phyloP scores from a whole-genome alignment of 1,140 invertebrate genomes.

The Amyelois transitella region DNA sequence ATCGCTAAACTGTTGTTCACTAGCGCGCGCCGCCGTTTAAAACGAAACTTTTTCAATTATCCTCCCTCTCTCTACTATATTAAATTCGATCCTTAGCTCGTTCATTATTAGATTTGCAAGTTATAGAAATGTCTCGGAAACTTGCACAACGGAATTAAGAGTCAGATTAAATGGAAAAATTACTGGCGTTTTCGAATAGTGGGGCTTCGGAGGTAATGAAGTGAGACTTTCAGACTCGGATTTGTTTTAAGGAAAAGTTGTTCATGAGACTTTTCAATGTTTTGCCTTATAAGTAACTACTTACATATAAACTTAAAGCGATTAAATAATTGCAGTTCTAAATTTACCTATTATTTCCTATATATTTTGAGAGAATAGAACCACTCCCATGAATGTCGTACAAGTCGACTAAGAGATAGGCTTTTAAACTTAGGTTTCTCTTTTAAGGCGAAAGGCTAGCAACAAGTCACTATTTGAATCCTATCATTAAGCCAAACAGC shows the following conservation, averaged over 20 bases:
- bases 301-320: background rate
- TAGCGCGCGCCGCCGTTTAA: conserved; percentile 15
- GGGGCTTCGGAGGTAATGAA: background rate
- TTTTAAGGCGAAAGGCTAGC: too few relatives aligned
- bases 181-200: background rate
- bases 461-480: too few relatives aligned
- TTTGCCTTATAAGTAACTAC: background rate
- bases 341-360: too few relatives aligned
- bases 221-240: background rate
- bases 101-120: conserved; percentile 10
- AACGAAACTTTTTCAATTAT: conserved; percentile 34
- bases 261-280: background rate
- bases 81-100: conserved; percentile 17
- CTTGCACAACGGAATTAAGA: background rate
- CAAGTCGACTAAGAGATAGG: too few relatives aligned
- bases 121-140: conserved; percentile 10
- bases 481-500: too few relatives aligned
- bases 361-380: too few relatives aligned
- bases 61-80: conserved; percentile 19
- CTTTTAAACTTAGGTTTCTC: too few relatives aligned
- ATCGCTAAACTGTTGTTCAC: conserved; percentile 21
- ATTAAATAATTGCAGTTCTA: too few relatives aligned
- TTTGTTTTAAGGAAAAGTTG: background rate
- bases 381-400: too few relatives aligned
- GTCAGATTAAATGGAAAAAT: background rate